These are phyloP conservation scores for Xiphorhynchus erythropygius DNA, from an alignment of 2,797 vertebrate genomes.

Conservation along the genomic window DNA sequence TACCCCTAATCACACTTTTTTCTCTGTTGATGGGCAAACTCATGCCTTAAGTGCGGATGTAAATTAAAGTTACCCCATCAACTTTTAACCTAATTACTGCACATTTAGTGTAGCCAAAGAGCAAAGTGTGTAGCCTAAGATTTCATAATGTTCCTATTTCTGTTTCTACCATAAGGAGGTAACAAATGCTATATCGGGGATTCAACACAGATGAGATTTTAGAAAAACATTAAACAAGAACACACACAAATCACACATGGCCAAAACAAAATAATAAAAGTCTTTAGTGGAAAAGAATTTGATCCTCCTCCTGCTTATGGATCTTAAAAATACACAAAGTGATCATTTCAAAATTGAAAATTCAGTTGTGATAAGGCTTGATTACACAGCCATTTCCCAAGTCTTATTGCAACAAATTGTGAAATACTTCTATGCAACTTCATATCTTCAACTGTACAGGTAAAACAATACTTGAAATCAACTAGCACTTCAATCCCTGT, in stretches of 20 bases:
- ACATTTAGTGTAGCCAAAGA: not conserved
- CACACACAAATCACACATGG: constrained; percentile 70
- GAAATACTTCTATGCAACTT: constrained; percentile 60
- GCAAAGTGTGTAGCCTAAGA: not conserved
- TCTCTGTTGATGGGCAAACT: not conserved
- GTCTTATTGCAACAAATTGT: constrained; percentile 56
- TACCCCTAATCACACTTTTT: not conserved
- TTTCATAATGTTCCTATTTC: not conserved
- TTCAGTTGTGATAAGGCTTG: constrained; percentile 57
- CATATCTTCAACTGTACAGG: constrained; percentile 58
- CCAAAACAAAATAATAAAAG: constrained; percentile 73
- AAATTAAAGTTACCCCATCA: not conserved
- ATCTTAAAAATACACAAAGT: constrained; percentile 72
- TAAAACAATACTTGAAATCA: constrained; percentile 64
- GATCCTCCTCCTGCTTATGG: constrained; percentile 57
- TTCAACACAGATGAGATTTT: not conserved
- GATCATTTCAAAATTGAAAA: constrained; percentile 59
- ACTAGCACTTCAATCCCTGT: constrained; percentile 60
- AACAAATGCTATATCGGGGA: not conserved
- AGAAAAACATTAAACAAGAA: constrained; percentile 42
- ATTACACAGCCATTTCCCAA: constrained; percentile 64
- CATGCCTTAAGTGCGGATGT: not conserved
- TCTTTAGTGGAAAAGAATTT: constrained; percentile 76
- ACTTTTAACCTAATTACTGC: not conserved
- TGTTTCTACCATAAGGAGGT: not conserved